Conservation (phyloP, 2,113 vertebrate species). For the Odocoileus hemionus region DNA sequence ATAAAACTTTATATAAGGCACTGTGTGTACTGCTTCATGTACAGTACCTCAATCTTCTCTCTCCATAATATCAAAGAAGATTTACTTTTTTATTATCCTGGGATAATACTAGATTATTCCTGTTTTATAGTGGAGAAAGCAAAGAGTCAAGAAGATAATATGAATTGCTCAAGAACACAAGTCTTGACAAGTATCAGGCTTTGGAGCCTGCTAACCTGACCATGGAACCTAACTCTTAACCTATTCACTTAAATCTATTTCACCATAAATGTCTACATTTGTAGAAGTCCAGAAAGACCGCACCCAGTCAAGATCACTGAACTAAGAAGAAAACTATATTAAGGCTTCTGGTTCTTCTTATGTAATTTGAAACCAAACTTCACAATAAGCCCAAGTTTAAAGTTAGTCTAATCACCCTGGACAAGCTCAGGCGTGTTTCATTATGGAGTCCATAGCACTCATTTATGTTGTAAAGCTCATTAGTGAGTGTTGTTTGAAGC, state of each 20-base stretch:
- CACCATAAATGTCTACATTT: neutral
- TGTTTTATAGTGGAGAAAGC: neutral
- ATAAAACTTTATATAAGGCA: neutral
- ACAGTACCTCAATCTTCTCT: neutral
- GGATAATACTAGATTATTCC: neutral
- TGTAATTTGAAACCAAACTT: constrained; percentile 5
- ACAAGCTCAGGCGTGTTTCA: neutral
- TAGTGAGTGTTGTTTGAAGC: neutral
- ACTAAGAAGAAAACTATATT: neutral
- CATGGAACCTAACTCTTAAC: neutral
- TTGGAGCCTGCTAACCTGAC: neutral
- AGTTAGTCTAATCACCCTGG: neutral
- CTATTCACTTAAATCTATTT: neutral
- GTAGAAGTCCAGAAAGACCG: neutral
- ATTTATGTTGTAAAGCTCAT: neutral
- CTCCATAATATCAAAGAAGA: neutral
- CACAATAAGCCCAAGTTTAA: neutral
- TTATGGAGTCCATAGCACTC: neutral
- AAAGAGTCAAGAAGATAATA: neutral
- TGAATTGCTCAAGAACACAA: neutral
- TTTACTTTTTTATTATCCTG: neutral
- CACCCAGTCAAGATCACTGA: neutral
- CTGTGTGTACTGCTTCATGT: neutral
- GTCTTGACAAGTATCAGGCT: neutral
- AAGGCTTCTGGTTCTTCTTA: neutral